phyloP scores from a whole-genome alignment of 2,888 invertebrate species.

The Harmothoe impar region DNA sequence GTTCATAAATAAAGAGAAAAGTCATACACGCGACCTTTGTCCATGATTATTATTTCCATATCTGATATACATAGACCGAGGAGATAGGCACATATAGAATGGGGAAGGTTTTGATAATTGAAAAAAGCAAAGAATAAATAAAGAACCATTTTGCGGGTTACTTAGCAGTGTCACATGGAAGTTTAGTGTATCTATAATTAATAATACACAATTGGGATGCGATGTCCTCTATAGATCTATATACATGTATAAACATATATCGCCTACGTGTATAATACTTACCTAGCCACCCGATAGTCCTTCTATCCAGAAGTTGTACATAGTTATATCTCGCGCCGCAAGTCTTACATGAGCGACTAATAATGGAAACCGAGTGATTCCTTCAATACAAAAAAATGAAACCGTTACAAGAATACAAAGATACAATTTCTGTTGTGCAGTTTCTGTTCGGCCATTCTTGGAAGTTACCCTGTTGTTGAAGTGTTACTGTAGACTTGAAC shows the following conservation, averaged over 20 bases:
- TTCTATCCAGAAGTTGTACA: slow-evolving; percentile 50
- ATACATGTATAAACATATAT: slow-evolving; percentile 49
- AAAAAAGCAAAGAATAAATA: not conserved
- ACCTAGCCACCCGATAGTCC: slow-evolving; percentile 44
- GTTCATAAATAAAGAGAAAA: slow-evolving; percentile 41
- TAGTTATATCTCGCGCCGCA: slow-evolving; percentile 40
- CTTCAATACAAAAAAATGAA: not conserved
- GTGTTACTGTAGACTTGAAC: slow-evolving; percentile 57
- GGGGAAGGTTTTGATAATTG: not conserved
- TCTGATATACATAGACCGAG: slow-evolving; percentile 21
- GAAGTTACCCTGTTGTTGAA: slow-evolving; percentile 57
- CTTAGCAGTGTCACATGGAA: not conserved
- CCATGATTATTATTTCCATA: slow-evolving; percentile 25
- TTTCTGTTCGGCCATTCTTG: slow-evolving; percentile 54
- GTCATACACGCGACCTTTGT: slow-evolving; percentile 16
- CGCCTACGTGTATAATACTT: slow-evolving; percentile 52
- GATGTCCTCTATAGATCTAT: not conserved
- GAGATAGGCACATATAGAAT: slow-evolving; percentile 8
- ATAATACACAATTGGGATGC: not conserved
- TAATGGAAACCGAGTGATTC: slow-evolving; percentile 8
- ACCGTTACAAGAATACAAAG: not conserved
- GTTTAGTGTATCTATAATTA: slow-evolving; percentile 24
- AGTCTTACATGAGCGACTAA: slow-evolving; percentile 20
- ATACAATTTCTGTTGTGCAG: slow-evolving; percentile 41
- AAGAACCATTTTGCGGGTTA: too few relatives aligned